These are phyloP conservation scores for Babylonia areolata DNA, from an alignment of 1,140 invertebrate species.

Conservation along the genomic window DNA sequence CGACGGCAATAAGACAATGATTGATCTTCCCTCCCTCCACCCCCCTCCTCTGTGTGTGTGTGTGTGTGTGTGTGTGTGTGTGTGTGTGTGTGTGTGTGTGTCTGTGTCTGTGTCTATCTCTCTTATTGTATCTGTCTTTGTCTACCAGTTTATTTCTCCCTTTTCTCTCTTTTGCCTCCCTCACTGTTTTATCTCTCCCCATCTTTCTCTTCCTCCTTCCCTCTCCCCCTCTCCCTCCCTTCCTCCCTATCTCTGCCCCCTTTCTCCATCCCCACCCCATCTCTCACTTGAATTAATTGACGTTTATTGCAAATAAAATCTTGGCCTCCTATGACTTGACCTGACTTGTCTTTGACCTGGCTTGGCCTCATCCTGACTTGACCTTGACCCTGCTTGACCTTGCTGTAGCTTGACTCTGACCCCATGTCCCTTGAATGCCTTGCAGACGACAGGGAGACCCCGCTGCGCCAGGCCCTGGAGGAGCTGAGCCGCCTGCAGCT, in stretches of 20 bases:
- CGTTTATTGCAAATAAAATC: too few species aligned
- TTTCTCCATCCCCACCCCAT: not conserved
- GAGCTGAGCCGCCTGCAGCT: not conserved
- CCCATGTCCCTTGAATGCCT: too few species aligned
- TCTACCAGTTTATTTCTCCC: not conserved
- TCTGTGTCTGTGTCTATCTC: too few species aligned
- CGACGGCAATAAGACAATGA: too few species aligned
- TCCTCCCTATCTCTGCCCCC: not conserved
- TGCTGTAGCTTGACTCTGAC: too few species aligned
- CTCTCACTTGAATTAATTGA: too few species aligned
- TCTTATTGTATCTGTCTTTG: too few species aligned
- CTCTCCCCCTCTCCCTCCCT: not conserved
- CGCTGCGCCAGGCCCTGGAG: not conserved
- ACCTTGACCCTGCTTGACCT: not conserved
- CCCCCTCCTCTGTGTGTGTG: too few species aligned
- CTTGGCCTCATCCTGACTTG: not conserved
- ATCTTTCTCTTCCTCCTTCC: not conserved
- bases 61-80: too few species aligned
- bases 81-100: too few species aligned
- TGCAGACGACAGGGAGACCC: not conserved
- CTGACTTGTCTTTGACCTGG: not conserved
- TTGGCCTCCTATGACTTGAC: not conserved
- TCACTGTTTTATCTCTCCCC: not conserved
- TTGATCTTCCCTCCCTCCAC: too few species aligned
- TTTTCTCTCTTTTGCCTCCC: not conserved